Evolutionary conservation across 2,797 vertebrate genomes (phyloP), one percentile per base, ranked within the genome.

Genomic region (Sus cebifrons): DNA sequence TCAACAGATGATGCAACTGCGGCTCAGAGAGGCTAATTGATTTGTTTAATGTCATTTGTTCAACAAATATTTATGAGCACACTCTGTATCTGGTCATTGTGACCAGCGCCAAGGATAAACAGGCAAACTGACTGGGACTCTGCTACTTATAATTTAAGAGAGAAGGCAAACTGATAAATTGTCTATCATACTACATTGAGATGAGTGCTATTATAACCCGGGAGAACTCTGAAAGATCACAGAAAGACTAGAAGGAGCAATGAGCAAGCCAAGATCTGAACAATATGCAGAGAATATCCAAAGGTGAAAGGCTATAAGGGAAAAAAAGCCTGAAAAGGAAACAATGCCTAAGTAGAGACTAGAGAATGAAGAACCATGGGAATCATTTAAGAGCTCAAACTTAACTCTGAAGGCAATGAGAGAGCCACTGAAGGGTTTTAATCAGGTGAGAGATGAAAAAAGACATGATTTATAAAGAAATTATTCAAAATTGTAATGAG

Each of bases 391-490:
- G 36, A 23, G 44, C 56, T 79, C 52, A 86, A 16, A 23, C 13
- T 65, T 71, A 96, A 96, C 64, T 85, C 18, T 70, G 52, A 89
- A 73, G 36, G n/a, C 23, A 29, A 52, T 1, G 11, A 52, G 52
- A 60, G 52, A 92, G 60, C 36, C 65, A 65, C 1, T 11, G 16
- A 93, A 70, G 25, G 44, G 25, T 90, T 91, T 96, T 58, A 85
- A 73, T 78, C n/a, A 73, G 60, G 21, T 83, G n/a, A 91, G 52
- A 92, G 60, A 71, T 6, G 6, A 71, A 58, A 52, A 13, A 84
- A 83, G 62, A n/a, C 68, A 64, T 18, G 15, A 6, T 62, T 85
- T 91, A 74, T 85, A 75, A 75, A 91, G 44, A 86, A 96, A 77
- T 58, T 17, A 18, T 20, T 93, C 18, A 84, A 81, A 85, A 85